A percentile compares a stretch with the other conserved stretches of the same genome.
phyloP scores from a whole-genome alignment of 2,888 invertebrate genomes.

The Nomada flava region DNA sequence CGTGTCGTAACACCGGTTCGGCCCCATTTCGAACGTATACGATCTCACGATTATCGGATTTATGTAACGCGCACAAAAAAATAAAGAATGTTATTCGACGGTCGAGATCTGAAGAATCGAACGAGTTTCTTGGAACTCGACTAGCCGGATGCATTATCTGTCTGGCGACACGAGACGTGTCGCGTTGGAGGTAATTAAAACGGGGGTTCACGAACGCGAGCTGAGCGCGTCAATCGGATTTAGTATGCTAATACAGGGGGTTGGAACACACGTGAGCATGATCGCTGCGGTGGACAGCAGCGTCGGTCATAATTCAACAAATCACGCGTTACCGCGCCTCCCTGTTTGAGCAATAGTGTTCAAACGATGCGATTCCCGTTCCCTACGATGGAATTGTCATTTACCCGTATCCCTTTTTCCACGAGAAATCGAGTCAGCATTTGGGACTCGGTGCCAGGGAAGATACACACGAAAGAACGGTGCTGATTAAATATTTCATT shows the following conservation, averaged over 20 bases:
- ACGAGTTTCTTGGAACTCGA: slow-evolving; percentile 26
- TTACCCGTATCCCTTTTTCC: not conserved
- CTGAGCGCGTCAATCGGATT: slow-evolving; percentile 66
- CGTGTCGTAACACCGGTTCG: not conserved
- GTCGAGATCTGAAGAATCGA: not conserved
- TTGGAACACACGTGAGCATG: slow-evolving; percentile 59
- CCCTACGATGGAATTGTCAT: slow-evolving; percentile 5
- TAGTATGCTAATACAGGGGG: slow-evolving; percentile 66
- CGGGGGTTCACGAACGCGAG: slow-evolving; percentile 45
- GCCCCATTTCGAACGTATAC: not conserved
- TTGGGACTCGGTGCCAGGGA: not conserved
- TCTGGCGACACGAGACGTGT: slow-evolving; percentile 50
- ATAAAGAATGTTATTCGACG: not conserved
- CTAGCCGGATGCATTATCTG: slow-evolving; percentile 33
- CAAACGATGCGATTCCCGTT: slow-evolving; percentile 40
- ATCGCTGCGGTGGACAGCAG: slow-evolving; percentile 56
- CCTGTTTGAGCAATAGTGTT: slow-evolving; percentile 40
- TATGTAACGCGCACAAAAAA: too few species aligned
- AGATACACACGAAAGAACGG: not conserved
- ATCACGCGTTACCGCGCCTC: slow-evolving; percentile 65
- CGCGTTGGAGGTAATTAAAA: slow-evolving; percentile 65
- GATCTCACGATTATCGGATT: not conserved
- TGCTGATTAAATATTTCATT: slow-evolving; percentile 20
- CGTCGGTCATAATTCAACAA: slow-evolving; percentile 71
- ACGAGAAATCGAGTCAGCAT: not conserved